phyloP scores from a whole-genome alignment of 2,888 invertebrate genomes.

The Kuschelorhynchus macadamiae region DNA sequence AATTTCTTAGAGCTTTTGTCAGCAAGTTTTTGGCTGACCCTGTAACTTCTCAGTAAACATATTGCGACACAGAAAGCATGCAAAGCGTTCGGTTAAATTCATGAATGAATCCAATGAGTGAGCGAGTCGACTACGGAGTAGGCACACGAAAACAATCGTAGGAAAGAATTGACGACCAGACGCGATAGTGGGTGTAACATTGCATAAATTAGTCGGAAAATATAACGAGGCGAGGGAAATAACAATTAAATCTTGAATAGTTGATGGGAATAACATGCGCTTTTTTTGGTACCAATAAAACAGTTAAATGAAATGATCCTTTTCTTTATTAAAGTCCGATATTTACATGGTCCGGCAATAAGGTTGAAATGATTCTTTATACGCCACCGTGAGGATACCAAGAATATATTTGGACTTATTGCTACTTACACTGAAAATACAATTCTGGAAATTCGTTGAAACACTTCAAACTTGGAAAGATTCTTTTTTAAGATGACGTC shows the following conservation, averaged over 20 bases:
- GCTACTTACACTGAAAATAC: too few relatives aligned
- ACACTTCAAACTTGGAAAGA: not conserved
- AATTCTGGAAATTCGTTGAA: too few relatives aligned
- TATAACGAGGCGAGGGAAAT: not conserved
- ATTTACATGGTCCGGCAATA: too few relatives aligned
- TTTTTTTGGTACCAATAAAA: too few relatives aligned
- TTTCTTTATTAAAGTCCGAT: too few relatives aligned
- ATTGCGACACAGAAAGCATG: slow-evolving; percentile 22
- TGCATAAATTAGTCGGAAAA: slow-evolving; percentile 23
- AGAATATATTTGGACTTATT: too few relatives aligned
- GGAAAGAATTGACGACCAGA: slow-evolving; percentile 26
- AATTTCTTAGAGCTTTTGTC: not conserved
- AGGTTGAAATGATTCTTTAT: too few relatives aligned
- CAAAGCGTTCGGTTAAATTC: slow-evolving; percentile 20
- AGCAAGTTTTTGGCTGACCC: slow-evolving; percentile 10
- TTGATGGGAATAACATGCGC: too few relatives aligned
- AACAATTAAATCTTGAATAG: not conserved
- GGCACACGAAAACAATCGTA: slow-evolving; percentile 33
- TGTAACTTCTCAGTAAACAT: slow-evolving; percentile 16
- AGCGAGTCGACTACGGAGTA: slow-evolving; percentile 33
- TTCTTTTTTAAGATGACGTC: too few relatives aligned
- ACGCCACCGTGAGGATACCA: too few relatives aligned
- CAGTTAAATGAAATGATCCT: too few relatives aligned
- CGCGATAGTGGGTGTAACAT: slow-evolving; percentile 30
- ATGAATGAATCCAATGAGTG: slow-evolving; percentile 32